phyloP scores from a whole-genome alignment of 2,888 invertebrate species.

The Lepidochitona cinerea region DNA sequence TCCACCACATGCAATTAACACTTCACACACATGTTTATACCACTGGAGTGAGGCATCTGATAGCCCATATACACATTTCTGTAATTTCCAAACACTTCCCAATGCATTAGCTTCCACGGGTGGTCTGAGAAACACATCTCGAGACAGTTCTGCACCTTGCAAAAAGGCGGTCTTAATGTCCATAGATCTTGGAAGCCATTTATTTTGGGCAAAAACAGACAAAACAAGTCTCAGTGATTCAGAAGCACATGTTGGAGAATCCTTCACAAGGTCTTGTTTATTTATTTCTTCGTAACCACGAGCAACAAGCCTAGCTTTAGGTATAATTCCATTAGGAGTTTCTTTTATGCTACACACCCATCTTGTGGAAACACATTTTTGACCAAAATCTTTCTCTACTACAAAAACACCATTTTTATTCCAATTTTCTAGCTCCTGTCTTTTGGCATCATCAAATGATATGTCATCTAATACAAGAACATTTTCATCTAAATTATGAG shows the following conservation, averaged over 20 bases:
- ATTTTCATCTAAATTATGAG: no score
- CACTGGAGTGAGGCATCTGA: not conserved
- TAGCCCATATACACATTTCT: not conserved
- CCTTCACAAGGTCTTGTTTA: no score
- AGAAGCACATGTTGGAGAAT: slow-evolving; percentile 12
- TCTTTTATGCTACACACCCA: slow-evolving; percentile 22
- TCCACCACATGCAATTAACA: not conserved
- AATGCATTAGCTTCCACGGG: not conserved
- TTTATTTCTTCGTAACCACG: slow-evolving; percentile 16
- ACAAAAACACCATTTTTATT: no score
- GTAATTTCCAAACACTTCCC: not conserved
- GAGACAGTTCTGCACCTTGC: not conserved
- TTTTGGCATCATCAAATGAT: no score
- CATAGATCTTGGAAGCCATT: slow-evolving; percentile 16
- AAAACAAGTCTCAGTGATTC: slow-evolving; percentile 13
- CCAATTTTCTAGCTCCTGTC: no score
- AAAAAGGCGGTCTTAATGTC: slow-evolving; percentile 19
- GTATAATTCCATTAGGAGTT: not conserved
- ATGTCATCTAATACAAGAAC: no score
- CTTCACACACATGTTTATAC: not conserved
- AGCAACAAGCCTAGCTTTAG: slow-evolving; percentile 16
- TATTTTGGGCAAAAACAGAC: slow-evolving; percentile 14
- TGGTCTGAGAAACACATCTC: not conserved
- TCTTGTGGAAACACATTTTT: no score
- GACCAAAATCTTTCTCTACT: no score